Conservation (phyloP, 1,140 invertebrate genomes). For the Holcopasites calliopsidis region DNA sequence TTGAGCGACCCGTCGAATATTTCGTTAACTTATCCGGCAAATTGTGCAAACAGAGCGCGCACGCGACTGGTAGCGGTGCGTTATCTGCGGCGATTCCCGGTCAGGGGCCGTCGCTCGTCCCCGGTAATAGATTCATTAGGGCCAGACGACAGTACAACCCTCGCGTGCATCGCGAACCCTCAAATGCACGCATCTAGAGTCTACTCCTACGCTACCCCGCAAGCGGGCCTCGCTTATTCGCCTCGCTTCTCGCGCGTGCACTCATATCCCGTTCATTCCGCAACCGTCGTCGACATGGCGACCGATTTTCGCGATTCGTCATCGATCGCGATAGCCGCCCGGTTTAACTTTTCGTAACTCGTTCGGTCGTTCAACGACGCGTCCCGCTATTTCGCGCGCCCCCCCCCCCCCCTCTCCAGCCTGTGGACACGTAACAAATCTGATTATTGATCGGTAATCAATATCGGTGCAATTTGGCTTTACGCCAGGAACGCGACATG, state of each 20-base stretch:
- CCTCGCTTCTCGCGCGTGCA: constrained; percentile 26
- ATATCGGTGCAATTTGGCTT: constrained; percentile 67
- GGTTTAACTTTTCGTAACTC: constrained; percentile 41
- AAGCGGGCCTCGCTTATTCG: too few relatives aligned
- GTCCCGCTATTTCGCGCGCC: background rate
- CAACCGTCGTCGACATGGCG: too few relatives aligned
- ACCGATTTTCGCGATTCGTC: constrained; percentile 9
- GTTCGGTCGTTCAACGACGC: constrained; percentile 33
- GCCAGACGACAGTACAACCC: constrained; percentile 54
- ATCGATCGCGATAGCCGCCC: background rate
- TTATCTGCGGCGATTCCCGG: constrained; percentile 68
- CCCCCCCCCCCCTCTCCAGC: background rate
- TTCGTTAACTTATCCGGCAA: constrained; percentile 42
- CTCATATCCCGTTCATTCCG: constrained; percentile 26
- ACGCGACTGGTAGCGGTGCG: constrained; percentile 46
- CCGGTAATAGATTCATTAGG: constrained; percentile 74
- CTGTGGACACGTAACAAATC: constrained; percentile 61
- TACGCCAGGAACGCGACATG: constrained; percentile 29
- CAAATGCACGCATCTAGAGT: constrained; percentile 36
- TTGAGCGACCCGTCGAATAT: constrained; percentile 2
- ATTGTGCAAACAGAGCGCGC: constrained; percentile 28
- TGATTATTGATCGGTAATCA: constrained; percentile 72
- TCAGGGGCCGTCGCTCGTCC: constrained; percentile 57
- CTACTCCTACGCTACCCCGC: constrained; percentile 50
- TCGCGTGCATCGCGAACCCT: constrained; percentile 51